Evolutionary conservation across 2,797 vertebrate genomes (phyloP).

Genomic region (Phoeniculus purpureus): DNA sequence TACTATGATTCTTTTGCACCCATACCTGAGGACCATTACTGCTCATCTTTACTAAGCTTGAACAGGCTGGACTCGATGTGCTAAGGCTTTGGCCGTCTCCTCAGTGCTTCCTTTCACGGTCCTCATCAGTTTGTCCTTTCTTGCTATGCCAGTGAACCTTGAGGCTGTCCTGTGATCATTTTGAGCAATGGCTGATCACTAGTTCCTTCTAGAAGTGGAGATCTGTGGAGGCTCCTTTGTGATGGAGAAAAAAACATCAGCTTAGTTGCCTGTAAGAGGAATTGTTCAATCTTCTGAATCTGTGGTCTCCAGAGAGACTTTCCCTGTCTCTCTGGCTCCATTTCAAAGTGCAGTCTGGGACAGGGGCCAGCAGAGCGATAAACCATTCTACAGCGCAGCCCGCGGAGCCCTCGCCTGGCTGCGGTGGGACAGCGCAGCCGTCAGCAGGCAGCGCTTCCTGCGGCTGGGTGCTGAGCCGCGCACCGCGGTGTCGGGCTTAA

Average conservation of each 20-base stretch:
- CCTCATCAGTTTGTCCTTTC: neutral
- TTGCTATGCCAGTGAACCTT: neutral
- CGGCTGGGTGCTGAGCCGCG: slow-evolving; percentile 14
- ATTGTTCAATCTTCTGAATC: neutral
- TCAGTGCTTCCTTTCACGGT: neutral
- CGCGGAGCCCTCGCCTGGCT: slow-evolving; percentile 28
- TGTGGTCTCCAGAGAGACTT: neutral
- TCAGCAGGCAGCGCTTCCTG: neutral
- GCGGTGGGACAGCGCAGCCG: neutral
- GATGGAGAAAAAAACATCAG: neutral
- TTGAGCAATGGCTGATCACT: neutral
- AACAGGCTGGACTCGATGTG: neutral
- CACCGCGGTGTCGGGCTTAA: slow-evolving; percentile 67
- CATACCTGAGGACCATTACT: rapidly evolving
- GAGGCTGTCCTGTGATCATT: neutral
- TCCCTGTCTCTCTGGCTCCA: neutral
- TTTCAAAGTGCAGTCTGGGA: slow-evolving; percentile 47
- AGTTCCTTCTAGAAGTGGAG: neutral
- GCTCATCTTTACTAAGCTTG: neutral
- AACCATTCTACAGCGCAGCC: slow-evolving; percentile 9
- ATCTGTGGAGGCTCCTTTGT: neutral
- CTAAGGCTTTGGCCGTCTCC: neutral
- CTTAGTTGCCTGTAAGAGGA: slow-evolving; percentile 11
- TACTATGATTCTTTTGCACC: neutral
- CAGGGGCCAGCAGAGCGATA: slow-evolving; percentile 9